These are phyloP conservation scores for Pterophyllum scalare DNA, from an alignment of 2,113 vertebrate genomes.

Conservation along the genomic window DNA sequence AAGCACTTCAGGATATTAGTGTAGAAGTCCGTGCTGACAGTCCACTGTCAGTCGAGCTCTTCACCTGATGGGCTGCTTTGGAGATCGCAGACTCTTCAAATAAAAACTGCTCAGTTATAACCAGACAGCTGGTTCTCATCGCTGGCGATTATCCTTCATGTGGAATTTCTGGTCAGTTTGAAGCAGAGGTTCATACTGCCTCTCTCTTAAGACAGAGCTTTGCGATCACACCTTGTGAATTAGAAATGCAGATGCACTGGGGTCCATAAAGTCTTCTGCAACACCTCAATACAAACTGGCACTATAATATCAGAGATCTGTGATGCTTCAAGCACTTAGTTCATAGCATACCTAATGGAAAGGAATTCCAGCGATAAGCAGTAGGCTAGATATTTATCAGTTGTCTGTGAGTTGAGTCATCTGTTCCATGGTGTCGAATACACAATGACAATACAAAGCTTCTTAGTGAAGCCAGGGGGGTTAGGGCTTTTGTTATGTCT, in stretches of 20 bases:
- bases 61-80: background rate
- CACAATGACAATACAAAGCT: background rate
- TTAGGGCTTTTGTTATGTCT: too few species aligned
- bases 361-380: background rate
- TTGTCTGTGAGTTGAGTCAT: background rate
- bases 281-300: background rate
- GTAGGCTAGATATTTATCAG: background rate
- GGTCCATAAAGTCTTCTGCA: background rate
- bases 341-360: background rate
- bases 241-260: background rate
- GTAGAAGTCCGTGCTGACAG: background rate
- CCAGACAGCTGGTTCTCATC: background rate
- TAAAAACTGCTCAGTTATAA: background rate
- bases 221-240: background rate
- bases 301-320: background rate
- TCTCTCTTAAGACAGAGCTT: background rate
- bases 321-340: background rate
- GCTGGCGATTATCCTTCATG: accelerated
- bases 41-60: accelerated
- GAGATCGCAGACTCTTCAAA: background rate
- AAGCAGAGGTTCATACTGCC: background rate
- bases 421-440: too few species aligned
- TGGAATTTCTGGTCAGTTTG: background rate
- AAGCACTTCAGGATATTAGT: background rate
- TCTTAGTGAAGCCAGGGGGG: too few species aligned